phyloP scores from a whole-genome alignment of 2,888 invertebrate genomes.

The Syrphus vitripennis region DNA sequence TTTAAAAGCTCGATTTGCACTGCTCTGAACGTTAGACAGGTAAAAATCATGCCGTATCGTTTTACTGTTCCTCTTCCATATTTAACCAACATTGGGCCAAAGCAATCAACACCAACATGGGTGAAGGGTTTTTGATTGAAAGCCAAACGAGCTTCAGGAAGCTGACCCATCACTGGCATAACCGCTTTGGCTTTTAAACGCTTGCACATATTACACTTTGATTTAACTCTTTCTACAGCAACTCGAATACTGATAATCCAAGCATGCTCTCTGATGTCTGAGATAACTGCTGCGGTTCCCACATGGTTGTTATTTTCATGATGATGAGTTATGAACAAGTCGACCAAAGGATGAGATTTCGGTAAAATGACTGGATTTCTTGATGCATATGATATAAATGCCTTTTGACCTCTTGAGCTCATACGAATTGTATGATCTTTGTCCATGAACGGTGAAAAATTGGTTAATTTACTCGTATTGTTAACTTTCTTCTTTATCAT shows the following conservation, averaged over 20 bases:
- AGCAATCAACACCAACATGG: not conserved
- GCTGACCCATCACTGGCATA: not conserved
- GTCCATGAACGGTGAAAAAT: slow-evolving; percentile 19
- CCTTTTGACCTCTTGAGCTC: not conserved
- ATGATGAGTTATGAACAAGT: not conserved
- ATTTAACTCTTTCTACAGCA: no score
- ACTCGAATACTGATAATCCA: no score
- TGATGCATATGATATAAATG: not conserved
- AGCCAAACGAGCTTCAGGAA: not conserved
- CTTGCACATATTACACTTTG: no score
- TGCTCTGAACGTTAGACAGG: not conserved
- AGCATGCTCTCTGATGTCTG: not conserved
- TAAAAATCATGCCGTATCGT: not conserved
- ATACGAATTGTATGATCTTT: not conserved
- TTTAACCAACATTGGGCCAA: not conserved
- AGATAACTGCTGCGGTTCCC: not conserved
- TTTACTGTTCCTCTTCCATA: not conserved
- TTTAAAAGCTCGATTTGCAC: slow-evolving; percentile 20
- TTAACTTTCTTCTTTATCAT: not conserved
- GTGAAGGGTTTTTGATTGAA: no score
- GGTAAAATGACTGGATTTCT: not conserved
- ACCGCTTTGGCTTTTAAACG: no score
- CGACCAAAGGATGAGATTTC: not conserved
- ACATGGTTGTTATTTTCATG: not conserved
- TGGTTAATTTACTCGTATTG: not conserved